phyloP scores from a whole-genome alignment of 2,888 invertebrate genomes.

The Dicranocentrus wangi region DNA sequence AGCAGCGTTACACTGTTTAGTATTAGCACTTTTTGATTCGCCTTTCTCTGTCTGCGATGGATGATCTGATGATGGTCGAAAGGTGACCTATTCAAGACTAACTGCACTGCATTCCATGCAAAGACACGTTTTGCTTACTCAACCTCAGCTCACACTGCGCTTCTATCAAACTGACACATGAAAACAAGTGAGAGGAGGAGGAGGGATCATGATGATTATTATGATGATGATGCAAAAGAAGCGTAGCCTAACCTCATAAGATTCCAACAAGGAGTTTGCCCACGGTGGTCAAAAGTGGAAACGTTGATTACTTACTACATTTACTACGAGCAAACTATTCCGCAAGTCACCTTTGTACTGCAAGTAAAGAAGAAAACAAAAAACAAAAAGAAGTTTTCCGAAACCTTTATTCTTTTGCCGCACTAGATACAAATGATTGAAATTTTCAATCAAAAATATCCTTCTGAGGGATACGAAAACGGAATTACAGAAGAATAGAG shows the following conservation, averaged over 20 bases:
- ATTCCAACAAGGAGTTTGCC: too few relatives aligned
- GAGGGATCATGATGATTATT: conserved; percentile 34
- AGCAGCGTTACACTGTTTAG: too few relatives aligned
- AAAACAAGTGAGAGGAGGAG: conserved; percentile 43
- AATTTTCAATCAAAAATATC: too few relatives aligned
- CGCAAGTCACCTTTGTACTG: too few relatives aligned
- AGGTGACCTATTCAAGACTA: conserved; percentile 60
- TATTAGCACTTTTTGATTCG: conserved; percentile 18
- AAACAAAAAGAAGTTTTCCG: neutral
- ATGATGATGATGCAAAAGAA: conserved; percentile 31
- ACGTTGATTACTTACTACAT: too few relatives aligned
- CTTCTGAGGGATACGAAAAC: too few relatives aligned
- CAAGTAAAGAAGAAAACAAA: neutral
- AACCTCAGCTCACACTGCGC: conserved; percentile 2
- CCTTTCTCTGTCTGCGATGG: neutral
- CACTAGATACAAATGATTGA: too few relatives aligned
- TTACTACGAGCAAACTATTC: too few relatives aligned
- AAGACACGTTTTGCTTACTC: conserved; percentile 16
- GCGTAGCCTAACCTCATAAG: too few relatives aligned
- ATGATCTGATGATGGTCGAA: conserved; percentile 40
- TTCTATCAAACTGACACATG: conserved; percentile 27
- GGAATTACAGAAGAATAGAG: too few relatives aligned
- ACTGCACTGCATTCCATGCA: conserved; percentile 42
- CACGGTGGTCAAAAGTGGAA: too few relatives aligned
- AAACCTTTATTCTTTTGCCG: too few relatives aligned